Conservation (phyloP, 2,888 invertebrate species). For the Hemistola chrysoprasaria region DNA sequence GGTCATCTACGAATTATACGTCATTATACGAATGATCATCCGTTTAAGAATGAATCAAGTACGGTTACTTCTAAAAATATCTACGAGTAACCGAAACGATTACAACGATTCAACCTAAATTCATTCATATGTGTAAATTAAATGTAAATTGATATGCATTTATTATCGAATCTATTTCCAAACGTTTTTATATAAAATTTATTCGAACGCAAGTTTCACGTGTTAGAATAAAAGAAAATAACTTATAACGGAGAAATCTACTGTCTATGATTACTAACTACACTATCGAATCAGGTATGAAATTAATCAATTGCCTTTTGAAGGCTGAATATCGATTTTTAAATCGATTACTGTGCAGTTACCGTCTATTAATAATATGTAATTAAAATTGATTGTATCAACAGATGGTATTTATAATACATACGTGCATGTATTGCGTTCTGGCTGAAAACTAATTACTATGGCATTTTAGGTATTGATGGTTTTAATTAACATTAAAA, state of each 20-base stretch:
- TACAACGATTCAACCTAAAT: slow-evolving; percentile 1
- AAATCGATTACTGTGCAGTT: slow-evolving; percentile 35
- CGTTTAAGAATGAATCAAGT: no score
- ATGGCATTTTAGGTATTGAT: not conserved
- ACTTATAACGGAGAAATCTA: slow-evolving; percentile 40
- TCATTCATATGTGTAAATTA: slow-evolving; percentile 13
- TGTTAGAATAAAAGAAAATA: slow-evolving; percentile 27
- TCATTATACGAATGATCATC: no score
- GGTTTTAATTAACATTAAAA: no score
- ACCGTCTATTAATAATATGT: slow-evolving; percentile 37
- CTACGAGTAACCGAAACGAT: no score
- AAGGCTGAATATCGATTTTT: slow-evolving; percentile 36
- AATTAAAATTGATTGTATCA: slow-evolving; percentile 43
- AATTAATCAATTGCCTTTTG: slow-evolving; percentile 48
- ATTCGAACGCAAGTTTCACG: slow-evolving; percentile 16
- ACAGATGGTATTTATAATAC: slow-evolving; percentile 29
- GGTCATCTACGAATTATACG: no score
- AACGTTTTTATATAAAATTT: slow-evolving; percentile 17
- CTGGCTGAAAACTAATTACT: not conserved
- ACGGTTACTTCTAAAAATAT: no score
- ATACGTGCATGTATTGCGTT: slow-evolving; percentile 12
- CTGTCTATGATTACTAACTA: slow-evolving; percentile 35
- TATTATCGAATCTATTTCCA: slow-evolving; percentile 13
- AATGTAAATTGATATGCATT: slow-evolving; percentile 19
- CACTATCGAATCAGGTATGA: slow-evolving; percentile 49